These are phyloP conservation scores for Ametastegia equiseti DNA, from an alignment of 2,888 invertebrate genomes.

Conservation along the genomic window DNA sequence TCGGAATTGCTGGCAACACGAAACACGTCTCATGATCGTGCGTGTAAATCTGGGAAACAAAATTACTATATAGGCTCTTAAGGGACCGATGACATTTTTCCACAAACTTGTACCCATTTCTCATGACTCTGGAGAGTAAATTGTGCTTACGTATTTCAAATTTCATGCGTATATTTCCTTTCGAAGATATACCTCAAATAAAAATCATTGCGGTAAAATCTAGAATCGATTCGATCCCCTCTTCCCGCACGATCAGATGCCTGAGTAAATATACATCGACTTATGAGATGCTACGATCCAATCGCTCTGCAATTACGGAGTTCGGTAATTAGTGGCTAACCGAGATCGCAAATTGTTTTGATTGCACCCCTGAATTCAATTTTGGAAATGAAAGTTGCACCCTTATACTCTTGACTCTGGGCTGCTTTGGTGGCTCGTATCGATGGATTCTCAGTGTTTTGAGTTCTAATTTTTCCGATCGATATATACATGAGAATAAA, in stretches of 20 bases:
- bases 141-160: not conserved
- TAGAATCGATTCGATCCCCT: not conserved
- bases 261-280: not conserved
- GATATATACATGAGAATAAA: not conserved
- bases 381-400: not conserved
- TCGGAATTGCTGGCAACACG: not conserved
- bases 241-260: not conserved
- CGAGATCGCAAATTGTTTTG: not conserved
- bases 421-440: not conserved
- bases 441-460: not conserved
- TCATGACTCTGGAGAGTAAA: not conserved
- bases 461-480: not conserved
- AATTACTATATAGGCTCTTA: not conserved
- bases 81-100: not conserved
- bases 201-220: not conserved
- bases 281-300: conserved; percentile 4
- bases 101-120: too few species aligned
- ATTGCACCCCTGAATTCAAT: not conserved
- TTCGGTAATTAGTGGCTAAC: conserved; percentile 4
- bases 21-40: not conserved
- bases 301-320: not conserved
- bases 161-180: not conserved
- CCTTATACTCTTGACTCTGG: not conserved
- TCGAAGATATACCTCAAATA: not conserved
- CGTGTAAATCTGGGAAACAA: not conserved